Percentiles rank a stretch among this genome's conserved stretches.
These are phyloP conservation scores for Rousettus leschenaultii DNA, from an alignment of 2,113 vertebrate genomes.

Conservation along the genomic window DNA sequence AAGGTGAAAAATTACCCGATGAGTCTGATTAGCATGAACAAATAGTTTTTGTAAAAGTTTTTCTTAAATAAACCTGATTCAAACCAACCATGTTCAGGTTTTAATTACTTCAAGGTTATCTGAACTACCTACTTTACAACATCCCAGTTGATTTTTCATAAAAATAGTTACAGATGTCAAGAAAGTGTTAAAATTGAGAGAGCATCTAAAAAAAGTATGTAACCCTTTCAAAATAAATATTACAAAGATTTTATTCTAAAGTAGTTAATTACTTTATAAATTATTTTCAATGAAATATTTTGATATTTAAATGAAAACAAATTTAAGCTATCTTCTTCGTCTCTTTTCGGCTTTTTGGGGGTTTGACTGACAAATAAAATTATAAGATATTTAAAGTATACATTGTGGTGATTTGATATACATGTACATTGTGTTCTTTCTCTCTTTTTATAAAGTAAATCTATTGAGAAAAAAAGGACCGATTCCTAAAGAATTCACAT, in stretches of 20 bases:
- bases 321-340: background rate
- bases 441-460: background rate
- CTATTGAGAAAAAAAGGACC: background rate
- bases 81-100: background rate
- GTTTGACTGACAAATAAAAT: background rate
- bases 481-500: background rate
- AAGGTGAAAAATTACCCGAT: background rate
- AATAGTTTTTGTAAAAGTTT: background rate
- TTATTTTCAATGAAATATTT: background rate
- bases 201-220: background rate
- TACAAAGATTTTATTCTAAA: background rate
- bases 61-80: background rate
- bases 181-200: background rate
- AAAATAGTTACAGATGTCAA: background rate
- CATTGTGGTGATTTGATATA: background rate
- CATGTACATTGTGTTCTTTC: background rate
- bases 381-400: background rate
- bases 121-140: background rate
- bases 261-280: background rate
- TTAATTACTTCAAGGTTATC: background rate
- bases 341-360: background rate
- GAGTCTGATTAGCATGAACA: background rate
- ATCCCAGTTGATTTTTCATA: background rate
- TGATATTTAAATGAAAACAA: slow-evolving; percentile 12
- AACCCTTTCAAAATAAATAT: background rate